Percentiles rank a stretch among this genome's conserved stretches.
phyloP scores from a whole-genome alignment of 2,797 vertebrate genomes.

The Moxostoma hubbsi region DNA sequence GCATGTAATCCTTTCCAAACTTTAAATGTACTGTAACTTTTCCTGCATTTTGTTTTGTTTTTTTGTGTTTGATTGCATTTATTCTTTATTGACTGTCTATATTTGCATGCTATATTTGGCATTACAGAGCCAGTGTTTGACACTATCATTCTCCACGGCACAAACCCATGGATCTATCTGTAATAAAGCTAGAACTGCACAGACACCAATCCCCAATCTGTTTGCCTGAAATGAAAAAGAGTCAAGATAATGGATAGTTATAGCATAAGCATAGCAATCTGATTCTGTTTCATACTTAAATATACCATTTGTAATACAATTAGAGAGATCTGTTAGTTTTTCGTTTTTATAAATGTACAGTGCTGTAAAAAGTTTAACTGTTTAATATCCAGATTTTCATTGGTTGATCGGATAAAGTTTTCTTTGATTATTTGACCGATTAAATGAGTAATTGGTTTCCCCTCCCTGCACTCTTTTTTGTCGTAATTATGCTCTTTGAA shows the following conservation, averaged over 20 bases:
- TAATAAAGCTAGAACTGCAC: constrained; percentile 70
- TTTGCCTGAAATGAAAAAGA: no score
- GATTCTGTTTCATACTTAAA: background rate
- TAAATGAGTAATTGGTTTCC: background rate
- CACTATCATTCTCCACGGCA: constrained; percentile 84
- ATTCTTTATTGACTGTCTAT: constrained; percentile 16
- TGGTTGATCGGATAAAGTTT: background rate
- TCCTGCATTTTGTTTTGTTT: background rate
- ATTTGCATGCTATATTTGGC: constrained; percentile 50
- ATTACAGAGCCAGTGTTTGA: constrained; percentile 79
- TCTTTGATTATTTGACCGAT: background rate
- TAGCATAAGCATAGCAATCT: no score
- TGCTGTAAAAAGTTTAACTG: background rate
- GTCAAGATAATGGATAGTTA: no score
- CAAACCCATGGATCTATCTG: constrained; percentile 88
- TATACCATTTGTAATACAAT: background rate
- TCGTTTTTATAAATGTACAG: background rate
- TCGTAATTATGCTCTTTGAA: background rate
- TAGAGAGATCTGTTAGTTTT: background rate
- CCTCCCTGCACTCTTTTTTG: background rate
- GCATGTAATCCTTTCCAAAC: background rate
- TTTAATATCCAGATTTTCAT: background rate
- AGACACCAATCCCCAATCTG: no score
- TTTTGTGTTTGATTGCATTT: background rate
- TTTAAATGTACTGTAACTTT: background rate